phyloP scores from a whole-genome alignment of 2,888 invertebrate species.

The Pristionchus entomophagus region DNA sequence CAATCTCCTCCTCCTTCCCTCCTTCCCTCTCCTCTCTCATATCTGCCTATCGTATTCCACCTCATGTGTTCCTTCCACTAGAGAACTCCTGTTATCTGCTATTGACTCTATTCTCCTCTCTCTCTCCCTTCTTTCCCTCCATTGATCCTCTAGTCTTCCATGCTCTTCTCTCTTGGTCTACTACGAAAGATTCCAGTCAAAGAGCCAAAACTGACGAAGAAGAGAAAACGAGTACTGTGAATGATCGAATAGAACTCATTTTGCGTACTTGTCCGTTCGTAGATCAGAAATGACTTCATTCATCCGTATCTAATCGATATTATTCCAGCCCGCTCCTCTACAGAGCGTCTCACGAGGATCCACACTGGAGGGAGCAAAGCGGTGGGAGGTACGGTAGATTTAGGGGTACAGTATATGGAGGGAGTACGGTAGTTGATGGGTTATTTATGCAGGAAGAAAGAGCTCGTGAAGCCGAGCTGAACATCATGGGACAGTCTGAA shows the following conservation, averaged over 20 bases:
- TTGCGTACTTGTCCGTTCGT: background rate
- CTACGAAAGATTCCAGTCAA: background rate
- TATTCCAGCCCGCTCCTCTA: slow-evolving; percentile 13
- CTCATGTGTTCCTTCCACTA: slow-evolving; percentile 1
- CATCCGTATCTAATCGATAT: background rate
- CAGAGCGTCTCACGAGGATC: slow-evolving; percentile 57
- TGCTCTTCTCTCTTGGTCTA: slow-evolving; percentile 34
- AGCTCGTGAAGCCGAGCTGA: slow-evolving; percentile 16
- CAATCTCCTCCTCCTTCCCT: background rate
- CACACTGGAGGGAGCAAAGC: slow-evolving; percentile 62
- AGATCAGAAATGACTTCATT: background rate
- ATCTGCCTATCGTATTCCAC: background rate
- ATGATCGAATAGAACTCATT: background rate
- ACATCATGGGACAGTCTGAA: slow-evolving; percentile 51
- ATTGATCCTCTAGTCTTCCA: slow-evolving; percentile 4
- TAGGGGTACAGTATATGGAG: background rate
- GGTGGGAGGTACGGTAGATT: slow-evolving; percentile 54
- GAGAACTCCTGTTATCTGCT: slow-evolving; percentile 11
- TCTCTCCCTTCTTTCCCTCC: too few species aligned
- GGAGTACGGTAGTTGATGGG: background rate
- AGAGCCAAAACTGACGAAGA: background rate
- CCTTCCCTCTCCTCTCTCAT: background rate
- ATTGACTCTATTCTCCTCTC: slow-evolving; percentile 15
- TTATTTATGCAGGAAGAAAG: slow-evolving; percentile 9
- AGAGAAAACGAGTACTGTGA: slow-evolving; percentile 18